Evolutionary conservation across 2,113 vertebrate genomes (phyloP), one percentile per base, ranked within the genome.

Genomic region (Serinus canaria): DNA sequence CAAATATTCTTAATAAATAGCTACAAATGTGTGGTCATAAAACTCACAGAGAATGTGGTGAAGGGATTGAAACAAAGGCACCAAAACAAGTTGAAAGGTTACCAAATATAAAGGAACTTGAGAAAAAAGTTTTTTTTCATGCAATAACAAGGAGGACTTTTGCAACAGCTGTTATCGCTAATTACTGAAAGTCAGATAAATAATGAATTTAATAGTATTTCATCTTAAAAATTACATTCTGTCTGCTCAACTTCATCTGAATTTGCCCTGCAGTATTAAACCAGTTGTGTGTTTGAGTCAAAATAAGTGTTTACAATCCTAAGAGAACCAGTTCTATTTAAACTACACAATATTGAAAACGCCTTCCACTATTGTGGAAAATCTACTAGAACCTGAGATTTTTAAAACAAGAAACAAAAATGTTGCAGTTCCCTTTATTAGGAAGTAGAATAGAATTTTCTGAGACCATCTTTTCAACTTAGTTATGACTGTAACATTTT

Each of bases 401-500:
- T 52, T 60, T 19, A 9, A 49, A 69, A 79, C 19, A 64, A 49
- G 28, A 52, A 46, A 44, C 19, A 79, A n/a, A 30, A 53, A 37
- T 12, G 6, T 16, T 75, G 47, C 39, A 6, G 11, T 82, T 96
- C 88, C 72, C 78, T 92, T 80, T 85, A 63, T 83, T 83, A 68
- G 56, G 43, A 67, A 59, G 68, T 18, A 91, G 53, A 95, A 89
- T 3, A 89, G 74, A 81, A 78, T 93, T 89, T 92, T 88, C 49
- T 91, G 79, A 92, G 41, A 94, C 41, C 43, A 85, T 93, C 85
- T 92, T 93, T 94, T 85, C 74, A 82, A 58, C 81, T 90, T 63
- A 78, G 66, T 63, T 80, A n/a, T 13, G 6, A 83, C 23, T 50
- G 68, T 66, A 95, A 95, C 49, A 87, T 95, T 96, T 97, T 96